Conservation (phyloP, 2,113 vertebrate genomes). For the Nycticorax nycticorax region DNA sequence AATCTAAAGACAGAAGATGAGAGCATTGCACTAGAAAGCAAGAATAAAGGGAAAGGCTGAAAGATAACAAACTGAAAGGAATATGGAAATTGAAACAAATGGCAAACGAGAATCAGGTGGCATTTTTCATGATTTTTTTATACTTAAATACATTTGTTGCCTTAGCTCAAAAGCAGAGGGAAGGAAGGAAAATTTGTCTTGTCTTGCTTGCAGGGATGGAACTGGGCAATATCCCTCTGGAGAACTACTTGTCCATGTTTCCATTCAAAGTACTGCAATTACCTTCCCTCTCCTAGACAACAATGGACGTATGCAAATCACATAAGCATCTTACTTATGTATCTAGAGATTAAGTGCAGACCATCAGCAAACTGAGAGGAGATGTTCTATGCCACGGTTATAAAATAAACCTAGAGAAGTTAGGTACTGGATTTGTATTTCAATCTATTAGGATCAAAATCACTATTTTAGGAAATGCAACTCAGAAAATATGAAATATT, state of each 20-base stretch:
- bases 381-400: background rate
- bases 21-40: background rate
- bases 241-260: background rate
- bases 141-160: background rate
- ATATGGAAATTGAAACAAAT: background rate
- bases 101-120: background rate
- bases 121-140: accelerated
- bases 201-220: background rate
- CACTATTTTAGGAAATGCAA: background rate
- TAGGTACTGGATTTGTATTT: background rate
- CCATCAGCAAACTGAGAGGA: background rate
- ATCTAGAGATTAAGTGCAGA: background rate
- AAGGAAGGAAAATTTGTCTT: background rate
- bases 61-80: background rate
- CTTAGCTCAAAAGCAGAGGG: background rate
- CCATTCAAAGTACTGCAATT: background rate
- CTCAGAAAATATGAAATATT: background rate
- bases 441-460: background rate
- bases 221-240: background rate
- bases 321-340: background rate
- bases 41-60: background rate
- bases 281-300: background rate
- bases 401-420: background rate
- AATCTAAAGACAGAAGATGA: background rate
- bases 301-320: background rate